Evolutionary conservation across 2,113 vertebrate genomes (phyloP).

Genomic region (Melospiza melodia): DNA sequence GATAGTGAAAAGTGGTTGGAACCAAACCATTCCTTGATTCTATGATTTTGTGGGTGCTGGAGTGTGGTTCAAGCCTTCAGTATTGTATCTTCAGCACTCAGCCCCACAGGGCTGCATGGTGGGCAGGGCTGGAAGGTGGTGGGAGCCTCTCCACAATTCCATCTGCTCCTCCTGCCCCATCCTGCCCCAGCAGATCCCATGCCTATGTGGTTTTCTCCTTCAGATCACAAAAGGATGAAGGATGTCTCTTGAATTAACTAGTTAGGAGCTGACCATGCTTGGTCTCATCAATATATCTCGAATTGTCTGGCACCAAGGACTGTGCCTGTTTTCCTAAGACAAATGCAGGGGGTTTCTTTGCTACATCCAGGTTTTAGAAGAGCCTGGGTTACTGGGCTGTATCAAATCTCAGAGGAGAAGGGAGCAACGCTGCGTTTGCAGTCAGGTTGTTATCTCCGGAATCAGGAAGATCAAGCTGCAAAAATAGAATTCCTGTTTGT

Average conservation of each 20-base stretch:
- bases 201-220: not conserved
- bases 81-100: too few species aligned
- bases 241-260: not conserved
- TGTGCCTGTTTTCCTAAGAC: not conserved
- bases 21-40: not conserved
- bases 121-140: not conserved
- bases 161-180: fast-evolving
- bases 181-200: fast-evolving
- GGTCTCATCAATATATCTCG: fast-evolving
- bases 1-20: fast-evolving
- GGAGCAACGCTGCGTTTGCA: not conserved
- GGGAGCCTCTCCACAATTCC: not conserved
- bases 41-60: not conserved
- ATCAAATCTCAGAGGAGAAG: not conserved
- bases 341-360: not conserved
- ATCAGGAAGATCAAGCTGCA: not conserved
- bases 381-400: not conserved
- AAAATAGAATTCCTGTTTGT: conserved; percentile 35
- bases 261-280: not conserved
- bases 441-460: not conserved
- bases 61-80: not conserved
- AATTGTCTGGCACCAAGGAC: not conserved
- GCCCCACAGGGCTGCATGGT: fast-evolving
- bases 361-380: not conserved
- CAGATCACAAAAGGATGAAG: not conserved